Conservation (phyloP, 2,797 vertebrate genomes). For the Brachyrhaphis roseni region DNA sequence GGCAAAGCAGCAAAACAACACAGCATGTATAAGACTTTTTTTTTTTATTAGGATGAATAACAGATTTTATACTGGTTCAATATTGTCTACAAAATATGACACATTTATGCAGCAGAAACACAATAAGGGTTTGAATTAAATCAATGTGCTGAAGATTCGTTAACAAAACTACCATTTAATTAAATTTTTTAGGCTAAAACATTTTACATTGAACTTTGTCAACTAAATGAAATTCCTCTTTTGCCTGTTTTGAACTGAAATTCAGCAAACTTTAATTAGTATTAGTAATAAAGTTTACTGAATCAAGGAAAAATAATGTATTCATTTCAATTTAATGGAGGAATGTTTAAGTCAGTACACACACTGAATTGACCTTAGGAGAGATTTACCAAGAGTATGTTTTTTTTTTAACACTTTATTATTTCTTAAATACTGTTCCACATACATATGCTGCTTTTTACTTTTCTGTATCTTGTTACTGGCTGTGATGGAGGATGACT, state of each 20-base stretch:
- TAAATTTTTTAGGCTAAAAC: neutral
- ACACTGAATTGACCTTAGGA: neutral
- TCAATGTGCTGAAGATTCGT: neutral
- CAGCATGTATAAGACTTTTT: neutral
- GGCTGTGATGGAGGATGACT: neutral
- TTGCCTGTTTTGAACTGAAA: neutral
- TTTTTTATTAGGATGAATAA: neutral
- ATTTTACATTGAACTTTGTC: neutral
- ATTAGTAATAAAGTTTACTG: neutral
- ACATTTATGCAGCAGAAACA: neutral
- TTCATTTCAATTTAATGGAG: neutral
- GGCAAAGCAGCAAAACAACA: neutral
- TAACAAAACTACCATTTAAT: neutral
- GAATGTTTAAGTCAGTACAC: neutral
- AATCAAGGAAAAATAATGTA: neutral
- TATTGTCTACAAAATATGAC: neutral
- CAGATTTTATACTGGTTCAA: neutral
- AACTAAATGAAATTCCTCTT: neutral
- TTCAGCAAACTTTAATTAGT: neutral
- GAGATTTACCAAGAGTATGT: neutral
- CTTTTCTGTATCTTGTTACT: neutral
- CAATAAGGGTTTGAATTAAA: neutral
- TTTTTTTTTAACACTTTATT: neutral
- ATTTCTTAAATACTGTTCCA: neutral
- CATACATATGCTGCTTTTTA: neutral